Percentiles rank a stretch among this genome's conserved stretches.
phyloP scores from a whole-genome alignment of 2,113 vertebrate genomes.

The Epinephelus cyanopodus region DNA sequence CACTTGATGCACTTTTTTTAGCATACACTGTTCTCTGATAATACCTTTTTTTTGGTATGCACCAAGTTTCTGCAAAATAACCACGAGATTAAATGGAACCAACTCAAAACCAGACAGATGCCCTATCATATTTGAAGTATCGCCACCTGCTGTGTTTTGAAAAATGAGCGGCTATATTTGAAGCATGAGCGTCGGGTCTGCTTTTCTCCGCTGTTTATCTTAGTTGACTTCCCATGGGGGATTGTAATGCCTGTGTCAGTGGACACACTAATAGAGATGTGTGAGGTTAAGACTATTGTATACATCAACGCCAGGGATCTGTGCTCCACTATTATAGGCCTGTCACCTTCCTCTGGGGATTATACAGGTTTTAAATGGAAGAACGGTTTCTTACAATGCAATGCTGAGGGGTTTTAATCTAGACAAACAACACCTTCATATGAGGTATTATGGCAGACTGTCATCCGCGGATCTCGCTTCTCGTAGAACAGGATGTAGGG shows the following conservation, averaged over 20 bases:
- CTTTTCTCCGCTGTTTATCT: slow-evolving; percentile 74
- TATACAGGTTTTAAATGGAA: slow-evolving; percentile 75
- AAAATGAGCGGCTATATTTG: slow-evolving; percentile 75
- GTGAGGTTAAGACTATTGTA: slow-evolving; percentile 76
- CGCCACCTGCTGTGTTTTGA: slow-evolving; percentile 74
- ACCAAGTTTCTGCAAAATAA: slow-evolving; percentile 66
- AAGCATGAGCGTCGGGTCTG: slow-evolving; percentile 70
- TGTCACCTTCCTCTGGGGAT: slow-evolving; percentile 73
- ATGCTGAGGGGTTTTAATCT: slow-evolving; percentile 67
- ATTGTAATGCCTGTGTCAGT: slow-evolving; percentile 73
- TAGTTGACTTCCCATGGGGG: slow-evolving; percentile 74
- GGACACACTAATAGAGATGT: slow-evolving; percentile 79
- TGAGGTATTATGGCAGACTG: slow-evolving; percentile 63
- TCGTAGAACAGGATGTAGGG: slow-evolving; percentile 19
- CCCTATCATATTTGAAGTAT: slow-evolving; percentile 76
- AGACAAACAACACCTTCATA: slow-evolving; percentile 77
- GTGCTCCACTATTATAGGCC: slow-evolving; percentile 70
- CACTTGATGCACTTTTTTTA: slow-evolving; percentile 24
- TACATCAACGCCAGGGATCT: slow-evolving; percentile 74
- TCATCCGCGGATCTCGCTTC: slow-evolving; percentile 54
- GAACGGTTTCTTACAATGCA: slow-evolving; percentile 53
- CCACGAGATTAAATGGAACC: slow-evolving; percentile 65
- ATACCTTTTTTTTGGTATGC: slow-evolving; percentile 21
- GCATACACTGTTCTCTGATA: background rate
- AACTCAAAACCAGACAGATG: slow-evolving; percentile 67